Base-by-base conservation (phyloP, 1,140 invertebrate species). In the Drosophila auraria region DNA sequence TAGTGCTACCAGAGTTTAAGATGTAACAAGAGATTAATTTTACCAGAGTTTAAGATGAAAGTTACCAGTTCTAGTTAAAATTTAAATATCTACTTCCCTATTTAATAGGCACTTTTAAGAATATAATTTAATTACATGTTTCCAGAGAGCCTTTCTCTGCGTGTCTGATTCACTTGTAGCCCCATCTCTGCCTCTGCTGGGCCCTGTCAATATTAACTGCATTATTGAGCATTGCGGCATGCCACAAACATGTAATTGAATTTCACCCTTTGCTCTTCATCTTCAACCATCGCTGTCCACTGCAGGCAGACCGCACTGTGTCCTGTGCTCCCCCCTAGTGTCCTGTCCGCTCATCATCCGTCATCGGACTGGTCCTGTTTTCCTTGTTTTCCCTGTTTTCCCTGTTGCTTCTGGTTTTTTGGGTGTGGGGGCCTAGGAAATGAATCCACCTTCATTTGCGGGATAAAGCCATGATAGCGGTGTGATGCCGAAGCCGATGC, bases 191-290 rank as follows among this genome's bases (percentile, higher is more conserved):
- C 20, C 40, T 44, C 36, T 49, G 45, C 44, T 33, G 20, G 23
- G 50, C 20, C 59, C 72, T 80, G 78, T 86, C 86, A 90, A 90
- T 90, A 90, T 90, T 90, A 90, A 90, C 86, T 90, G 86, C 86
- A 90, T 90, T 90, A 90, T 90, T 90, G 86, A 90, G 86, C 87
- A 90, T 82, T 90, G 86, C 82, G 86, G 86, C 86, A 74, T 80
- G 86, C 86, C 86, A 90, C 86, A 90, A 90, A 90, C 86, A 90
- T 86, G 86, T 90, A 90, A 90, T 90, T 90, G 82, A 90, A 86
- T 90, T 90, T 77, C 82, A 90, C 86, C 84, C 84, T 90, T 84
- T 66, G 63, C 74, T 70, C 62, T 17, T 44, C 64, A 59, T 68
- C 54, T 76, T 53, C 56, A 36, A 30, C 38, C 71, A 68, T 44